Conservation (phyloP, 1,140 invertebrate species). For the Diabrotica undecimpunctata region DNA sequence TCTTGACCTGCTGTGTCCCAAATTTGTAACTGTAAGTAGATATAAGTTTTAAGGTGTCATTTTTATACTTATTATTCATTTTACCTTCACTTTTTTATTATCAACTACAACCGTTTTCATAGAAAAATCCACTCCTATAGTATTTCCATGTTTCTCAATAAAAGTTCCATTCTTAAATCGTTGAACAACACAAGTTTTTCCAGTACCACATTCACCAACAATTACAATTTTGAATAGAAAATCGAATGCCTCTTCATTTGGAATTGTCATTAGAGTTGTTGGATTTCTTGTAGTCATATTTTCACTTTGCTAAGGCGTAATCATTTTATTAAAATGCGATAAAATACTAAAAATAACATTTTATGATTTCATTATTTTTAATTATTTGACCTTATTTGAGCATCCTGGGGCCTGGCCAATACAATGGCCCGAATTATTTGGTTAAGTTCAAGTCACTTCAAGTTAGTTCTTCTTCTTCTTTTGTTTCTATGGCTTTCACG, state of each 20-base stretch:
- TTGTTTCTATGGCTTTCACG: too few relatives aligned
- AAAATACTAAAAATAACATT: neutral
- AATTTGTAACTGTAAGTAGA: conserved; percentile 67
- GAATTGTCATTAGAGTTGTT: conserved; percentile 46
- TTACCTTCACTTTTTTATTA: conserved; percentile 89
- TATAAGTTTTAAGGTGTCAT: neutral
- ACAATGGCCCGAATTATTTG: too few relatives aligned
- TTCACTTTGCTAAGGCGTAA: neutral
- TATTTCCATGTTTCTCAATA: conserved; percentile 88
- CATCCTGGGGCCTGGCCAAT: too few relatives aligned
- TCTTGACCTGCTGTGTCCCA: conserved; percentile 95
- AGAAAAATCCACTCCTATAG: conserved; percentile 94
- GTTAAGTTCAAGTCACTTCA: too few relatives aligned
- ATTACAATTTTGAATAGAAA: conserved; percentile 81
- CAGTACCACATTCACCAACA: conserved; percentile 79
- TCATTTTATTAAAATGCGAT: neutral
- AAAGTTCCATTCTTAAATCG: conserved; percentile 91
- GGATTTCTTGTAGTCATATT: conserved; percentile 41
- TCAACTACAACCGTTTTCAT: conserved; percentile 94
- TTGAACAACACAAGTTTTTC: conserved; percentile 85
- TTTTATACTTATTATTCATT: conserved; percentile 17
- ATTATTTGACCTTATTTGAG: neutral
- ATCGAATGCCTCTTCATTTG: conserved; percentile 68
- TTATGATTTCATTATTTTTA: neutral
- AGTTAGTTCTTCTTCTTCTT: too few relatives aligned